A percentile compares a stretch with the other conserved stretches of the same genome.
Conservation (phyloP, 2,888 invertebrate genomes). For the Seira musarum region DNA sequence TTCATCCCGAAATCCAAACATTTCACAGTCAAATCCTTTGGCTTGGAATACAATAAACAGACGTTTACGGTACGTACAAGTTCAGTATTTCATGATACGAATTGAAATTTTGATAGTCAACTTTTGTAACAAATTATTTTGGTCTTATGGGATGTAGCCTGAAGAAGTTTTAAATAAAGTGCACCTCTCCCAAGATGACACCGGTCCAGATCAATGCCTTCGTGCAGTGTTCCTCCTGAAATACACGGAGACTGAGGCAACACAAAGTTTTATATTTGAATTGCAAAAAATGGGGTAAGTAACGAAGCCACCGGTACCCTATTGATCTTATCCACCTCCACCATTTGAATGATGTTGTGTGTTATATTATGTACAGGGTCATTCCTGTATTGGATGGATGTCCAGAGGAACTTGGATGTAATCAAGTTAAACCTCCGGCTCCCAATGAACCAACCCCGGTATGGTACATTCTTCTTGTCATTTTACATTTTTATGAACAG, state of each 20-base stretch:
- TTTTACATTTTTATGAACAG: neutral
- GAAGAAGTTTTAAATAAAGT: slow-evolving; percentile 13
- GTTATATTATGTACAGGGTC: neutral
- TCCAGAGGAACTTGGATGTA: slow-evolving; percentile 36
- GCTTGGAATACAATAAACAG: neutral
- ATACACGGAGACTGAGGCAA: neutral
- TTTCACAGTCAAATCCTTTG: slow-evolving; percentile 28
- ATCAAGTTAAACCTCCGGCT: neutral
- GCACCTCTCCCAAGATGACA: slow-evolving; percentile 27
- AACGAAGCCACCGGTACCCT: neutral
- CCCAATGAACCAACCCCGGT: neutral
- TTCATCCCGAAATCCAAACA: slow-evolving; percentile 47
- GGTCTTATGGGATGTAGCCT: neutral
- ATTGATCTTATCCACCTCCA: neutral
- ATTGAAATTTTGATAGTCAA: too few relatives aligned
- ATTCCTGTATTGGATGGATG: neutral
- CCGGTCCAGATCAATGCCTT: slow-evolving; percentile 3
- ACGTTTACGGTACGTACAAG: slow-evolving; percentile 13
- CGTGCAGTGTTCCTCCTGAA: slow-evolving; percentile 10
- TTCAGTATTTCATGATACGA: too few relatives aligned
- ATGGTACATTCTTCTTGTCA: neutral
- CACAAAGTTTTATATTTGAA: neutral
- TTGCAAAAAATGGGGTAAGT: neutral
- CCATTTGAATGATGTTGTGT: neutral
- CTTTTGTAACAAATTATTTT: slow-evolving; percentile 15